These are phyloP conservation scores for Listronotus oregonensis DNA, from an alignment of 1,140 invertebrate genomes.

Conservation along the genomic window DNA sequence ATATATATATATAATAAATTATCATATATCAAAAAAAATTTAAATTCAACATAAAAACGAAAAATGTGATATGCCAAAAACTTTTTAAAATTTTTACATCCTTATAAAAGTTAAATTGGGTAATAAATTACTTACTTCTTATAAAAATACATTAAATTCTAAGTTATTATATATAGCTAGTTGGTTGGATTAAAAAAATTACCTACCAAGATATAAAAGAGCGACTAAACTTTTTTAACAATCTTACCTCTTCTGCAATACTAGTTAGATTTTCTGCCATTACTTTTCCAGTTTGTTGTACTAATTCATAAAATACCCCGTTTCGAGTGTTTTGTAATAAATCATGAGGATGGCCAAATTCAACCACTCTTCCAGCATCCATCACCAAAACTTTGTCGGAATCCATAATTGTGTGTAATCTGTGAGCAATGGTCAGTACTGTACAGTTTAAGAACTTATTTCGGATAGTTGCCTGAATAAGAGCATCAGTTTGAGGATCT, in stretches of 20 bases:
- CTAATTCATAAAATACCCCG: slow-evolving; percentile 71
- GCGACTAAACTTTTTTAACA: neutral
- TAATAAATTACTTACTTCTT: too few species aligned
- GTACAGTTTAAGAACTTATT: slow-evolving; percentile 73
- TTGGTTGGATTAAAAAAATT: too few species aligned
- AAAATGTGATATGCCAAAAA: too few species aligned
- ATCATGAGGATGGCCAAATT: slow-evolving; percentile 48
- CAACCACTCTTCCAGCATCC: slow-evolving; percentile 64
- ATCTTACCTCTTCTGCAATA: slow-evolving; percentile 59
- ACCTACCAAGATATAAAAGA: too few species aligned
- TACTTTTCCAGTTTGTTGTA: slow-evolving; percentile 65
- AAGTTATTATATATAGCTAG: too few species aligned
- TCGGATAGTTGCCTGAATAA: slow-evolving; percentile 66
- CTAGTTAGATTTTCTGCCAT: slow-evolving; percentile 64
- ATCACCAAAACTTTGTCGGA: slow-evolving; percentile 75
- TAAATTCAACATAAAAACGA: too few species aligned
- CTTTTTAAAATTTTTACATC: too few species aligned
- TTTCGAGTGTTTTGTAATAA: slow-evolving; percentile 64
- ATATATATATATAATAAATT: too few species aligned
- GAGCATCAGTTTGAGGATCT: slow-evolving; percentile 60
- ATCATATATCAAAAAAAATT: too few species aligned
- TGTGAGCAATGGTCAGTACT: slow-evolving; percentile 82
- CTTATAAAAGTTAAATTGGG: too few species aligned
- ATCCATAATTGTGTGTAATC: slow-evolving; percentile 83
- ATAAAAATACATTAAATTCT: too few species aligned